Evolutionary conservation across 2,113 vertebrate species (phyloP).

Genomic region (Prietella phreatophila): DNA sequence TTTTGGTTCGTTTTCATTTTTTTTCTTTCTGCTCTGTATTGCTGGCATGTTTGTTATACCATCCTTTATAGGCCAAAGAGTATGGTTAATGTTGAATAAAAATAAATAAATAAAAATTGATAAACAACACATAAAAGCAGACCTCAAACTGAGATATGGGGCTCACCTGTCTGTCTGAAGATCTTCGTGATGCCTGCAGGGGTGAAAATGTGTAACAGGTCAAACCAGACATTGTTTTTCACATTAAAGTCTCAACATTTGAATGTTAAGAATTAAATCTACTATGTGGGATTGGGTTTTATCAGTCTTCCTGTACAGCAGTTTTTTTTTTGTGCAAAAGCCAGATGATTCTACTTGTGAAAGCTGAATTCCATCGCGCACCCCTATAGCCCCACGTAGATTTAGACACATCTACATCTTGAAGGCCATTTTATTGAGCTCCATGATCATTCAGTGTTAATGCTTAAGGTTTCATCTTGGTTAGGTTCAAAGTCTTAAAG

Average conservation of each 20-base stretch:
- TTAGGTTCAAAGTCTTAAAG: conserved; percentile 47
- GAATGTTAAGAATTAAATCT: background rate
- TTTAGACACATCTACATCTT: background rate
- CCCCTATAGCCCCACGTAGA: background rate
- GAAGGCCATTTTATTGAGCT: background rate
- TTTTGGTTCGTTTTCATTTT: background rate
- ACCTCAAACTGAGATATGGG: background rate
- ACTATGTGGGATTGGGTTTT: background rate
- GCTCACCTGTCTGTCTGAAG: conserved; percentile 66
- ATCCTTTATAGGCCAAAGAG: background rate
- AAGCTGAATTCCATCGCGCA: background rate
- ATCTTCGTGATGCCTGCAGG: conserved; percentile 62
- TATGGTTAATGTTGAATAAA: background rate
- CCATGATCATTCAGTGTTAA: conserved; percentile 24
- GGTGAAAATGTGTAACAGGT: conserved; percentile 23
- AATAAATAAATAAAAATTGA: background rate
- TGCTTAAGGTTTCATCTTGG: background rate
- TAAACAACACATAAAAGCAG: background rate
- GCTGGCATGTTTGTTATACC: background rate
- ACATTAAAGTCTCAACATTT: background rate
- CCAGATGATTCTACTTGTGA: background rate
- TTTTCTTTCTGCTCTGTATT: background rate
- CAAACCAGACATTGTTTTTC: background rate
- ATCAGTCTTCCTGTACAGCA: background rate
- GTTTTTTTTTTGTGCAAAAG: background rate